Evolutionary conservation across 2,797 vertebrate genomes (phyloP).

Genomic region (Petrocephalus schoutedeni): DNA sequence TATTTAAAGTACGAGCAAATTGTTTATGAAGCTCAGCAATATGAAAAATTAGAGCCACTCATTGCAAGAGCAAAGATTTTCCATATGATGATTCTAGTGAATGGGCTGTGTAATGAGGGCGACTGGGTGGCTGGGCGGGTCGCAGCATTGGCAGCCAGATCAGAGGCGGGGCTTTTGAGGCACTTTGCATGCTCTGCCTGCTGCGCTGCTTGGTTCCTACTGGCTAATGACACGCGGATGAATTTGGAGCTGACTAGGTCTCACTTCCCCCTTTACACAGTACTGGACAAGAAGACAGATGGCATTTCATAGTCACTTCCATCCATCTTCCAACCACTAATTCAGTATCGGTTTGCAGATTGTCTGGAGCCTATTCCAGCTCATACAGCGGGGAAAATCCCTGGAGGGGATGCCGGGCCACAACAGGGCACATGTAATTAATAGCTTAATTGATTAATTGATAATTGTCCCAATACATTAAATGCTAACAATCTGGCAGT

Average conservation of each 20-base stretch:
- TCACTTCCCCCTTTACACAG: not conserved
- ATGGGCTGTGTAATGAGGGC: not conserved
- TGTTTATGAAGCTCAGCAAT: not conserved
- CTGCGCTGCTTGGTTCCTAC: not conserved
- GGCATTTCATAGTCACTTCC: not conserved
- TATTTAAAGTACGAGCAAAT: not conserved
- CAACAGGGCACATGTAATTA: not conserved
- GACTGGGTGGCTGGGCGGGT: not conserved
- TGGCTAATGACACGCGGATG: not conserved
- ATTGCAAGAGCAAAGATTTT: not conserved
- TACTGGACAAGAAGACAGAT: not conserved
- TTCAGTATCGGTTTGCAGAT: not conserved
- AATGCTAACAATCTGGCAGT: not conserved
- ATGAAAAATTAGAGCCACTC: not conserved
- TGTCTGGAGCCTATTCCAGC: not conserved
- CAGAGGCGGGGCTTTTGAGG: not conserved
- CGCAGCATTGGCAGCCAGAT: not conserved
- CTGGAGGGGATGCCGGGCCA: not conserved
- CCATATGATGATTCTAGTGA: not conserved
- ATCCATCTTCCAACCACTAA: not conserved
- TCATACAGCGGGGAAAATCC: not conserved
- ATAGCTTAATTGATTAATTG: slow-evolving; percentile 8
- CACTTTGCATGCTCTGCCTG: not conserved
- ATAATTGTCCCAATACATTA: not conserved
- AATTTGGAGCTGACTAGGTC: not conserved